Conservation (phyloP, 2,888 invertebrate genomes). For the Penaeus monodon region DNA sequence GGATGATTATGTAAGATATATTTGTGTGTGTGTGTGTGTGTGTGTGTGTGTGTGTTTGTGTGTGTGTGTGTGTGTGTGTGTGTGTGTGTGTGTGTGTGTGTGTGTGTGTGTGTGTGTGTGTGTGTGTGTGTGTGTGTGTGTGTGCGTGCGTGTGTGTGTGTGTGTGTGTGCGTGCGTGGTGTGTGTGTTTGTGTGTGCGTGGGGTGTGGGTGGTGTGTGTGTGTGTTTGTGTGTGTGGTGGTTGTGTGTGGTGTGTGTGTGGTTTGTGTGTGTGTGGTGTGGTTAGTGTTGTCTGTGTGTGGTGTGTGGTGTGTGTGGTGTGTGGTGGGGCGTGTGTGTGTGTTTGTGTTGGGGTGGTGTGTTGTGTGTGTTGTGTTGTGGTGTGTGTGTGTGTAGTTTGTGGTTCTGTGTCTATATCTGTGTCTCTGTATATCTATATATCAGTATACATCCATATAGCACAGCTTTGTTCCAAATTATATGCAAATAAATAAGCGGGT, state of each 20-base stretch:
- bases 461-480: no score
- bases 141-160: no score
- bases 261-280: constrained; percentile 16
- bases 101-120: background rate
- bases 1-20: no score
- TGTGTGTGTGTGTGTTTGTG: constrained; percentile 11
- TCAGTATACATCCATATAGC: no score
- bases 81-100: background rate
- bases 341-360: background rate
- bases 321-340: background rate
- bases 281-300: no score
- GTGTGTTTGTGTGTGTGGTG: background rate
- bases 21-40: background rate
- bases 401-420: no score
- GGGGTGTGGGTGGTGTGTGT: no score
- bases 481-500: no score
- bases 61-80: constrained; percentile 28
- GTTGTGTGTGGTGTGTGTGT: background rate
- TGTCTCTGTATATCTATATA: no score
- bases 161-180: background rate
- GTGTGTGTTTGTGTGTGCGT: no score
- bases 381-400: no score
- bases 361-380: background rate
- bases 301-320: constrained; percentile 28
- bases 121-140: background rate